Conservation (phyloP, 2,888 invertebrate species). For the Patella caerulea region DNA sequence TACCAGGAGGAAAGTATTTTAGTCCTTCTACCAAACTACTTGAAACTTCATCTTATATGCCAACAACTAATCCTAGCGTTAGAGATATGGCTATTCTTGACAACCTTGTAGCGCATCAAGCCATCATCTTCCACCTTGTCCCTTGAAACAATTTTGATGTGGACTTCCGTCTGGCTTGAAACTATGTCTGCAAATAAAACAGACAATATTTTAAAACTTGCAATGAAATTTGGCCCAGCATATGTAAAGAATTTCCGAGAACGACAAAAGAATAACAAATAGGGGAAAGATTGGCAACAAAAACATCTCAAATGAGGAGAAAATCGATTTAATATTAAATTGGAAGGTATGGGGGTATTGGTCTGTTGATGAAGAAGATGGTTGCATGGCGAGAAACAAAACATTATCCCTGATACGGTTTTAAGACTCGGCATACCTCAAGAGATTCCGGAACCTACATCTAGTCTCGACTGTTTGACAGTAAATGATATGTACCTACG, state of each 20-base stretch:
- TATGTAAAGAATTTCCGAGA: neutral
- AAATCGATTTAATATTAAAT: too few relatives aligned
- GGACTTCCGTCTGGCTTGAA: neutral
- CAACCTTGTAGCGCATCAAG: neutral
- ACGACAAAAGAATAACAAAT: neutral
- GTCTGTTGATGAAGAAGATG: too few relatives aligned
- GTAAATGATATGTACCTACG: too few relatives aligned
- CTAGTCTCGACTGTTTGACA: too few relatives aligned
- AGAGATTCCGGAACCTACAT: too few relatives aligned
- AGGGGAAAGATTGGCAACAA: neutral
- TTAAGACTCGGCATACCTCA: too few relatives aligned
- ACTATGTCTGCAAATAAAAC: neutral
- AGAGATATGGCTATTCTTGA: neutral
- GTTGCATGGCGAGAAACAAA: too few relatives aligned
- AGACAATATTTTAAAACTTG: neutral
- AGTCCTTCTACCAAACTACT: neutral
- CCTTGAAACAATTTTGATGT: neutral
- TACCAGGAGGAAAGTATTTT: neutral
- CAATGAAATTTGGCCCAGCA: neutral
- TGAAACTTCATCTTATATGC: neutral
- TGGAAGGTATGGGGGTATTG: too few relatives aligned
- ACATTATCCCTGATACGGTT: too few relatives aligned
- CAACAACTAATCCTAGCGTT: neutral
- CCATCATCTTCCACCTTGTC: neutral
- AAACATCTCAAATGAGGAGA: neutral